Base-by-base conservation (phyloP, 1,140 invertebrate genomes). In the Drosophila repletoides region DNA sequence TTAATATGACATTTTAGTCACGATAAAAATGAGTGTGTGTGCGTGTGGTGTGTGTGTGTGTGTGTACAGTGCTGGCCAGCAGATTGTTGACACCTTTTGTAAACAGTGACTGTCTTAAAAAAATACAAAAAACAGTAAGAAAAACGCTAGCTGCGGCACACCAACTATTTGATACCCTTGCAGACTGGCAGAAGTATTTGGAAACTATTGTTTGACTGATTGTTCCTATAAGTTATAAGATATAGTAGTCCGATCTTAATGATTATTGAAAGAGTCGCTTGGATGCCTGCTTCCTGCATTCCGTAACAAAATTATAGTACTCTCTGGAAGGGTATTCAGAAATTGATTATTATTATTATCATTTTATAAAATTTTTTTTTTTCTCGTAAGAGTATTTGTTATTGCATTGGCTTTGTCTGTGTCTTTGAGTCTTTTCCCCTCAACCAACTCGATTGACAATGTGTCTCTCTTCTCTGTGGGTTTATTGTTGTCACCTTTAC, bases 401-500 rank as follows among this genome's bases (percentile, higher is more conserved):
- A 19, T 45, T 52, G 15, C 51, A 33, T 19, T 36, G 26, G 17
- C 28, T 31, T 61, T 21, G 29, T 26, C 38, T 31, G 28, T 21
- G 14, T 26, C 41, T 36, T 41, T 15, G 22, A 36, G 15, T 21
- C 34, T 59, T 65, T 28, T 26, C 64, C 56, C 56, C n/a, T n/a
- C 45, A 60, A 60, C 64, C 45, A 60, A 64, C 46, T 45, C 68
- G 74, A 83, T 83, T 83, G 79, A 81, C 59, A 77, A 73, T 81
- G 77, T 73, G n/a, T n/a, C n/a, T n/a, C n/a, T n/a, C n/a, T n/a
- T n/a, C 65, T 81, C 64, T 77, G 71, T 77, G 72, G 61, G 58
- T 69, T 81, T 73, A 77, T 75, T 76, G 59, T 58, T 76, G 61
- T 59, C 53, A 61, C 45, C 70, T 40, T 73, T 67, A 46, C 52